A percentile compares a stretch with the other conserved stretches of the same genome.
These are phyloP conservation scores for Oncorhynchus kisutch DNA, from an alignment of 2,113 vertebrate genomes.

Conservation along the genomic window DNA sequence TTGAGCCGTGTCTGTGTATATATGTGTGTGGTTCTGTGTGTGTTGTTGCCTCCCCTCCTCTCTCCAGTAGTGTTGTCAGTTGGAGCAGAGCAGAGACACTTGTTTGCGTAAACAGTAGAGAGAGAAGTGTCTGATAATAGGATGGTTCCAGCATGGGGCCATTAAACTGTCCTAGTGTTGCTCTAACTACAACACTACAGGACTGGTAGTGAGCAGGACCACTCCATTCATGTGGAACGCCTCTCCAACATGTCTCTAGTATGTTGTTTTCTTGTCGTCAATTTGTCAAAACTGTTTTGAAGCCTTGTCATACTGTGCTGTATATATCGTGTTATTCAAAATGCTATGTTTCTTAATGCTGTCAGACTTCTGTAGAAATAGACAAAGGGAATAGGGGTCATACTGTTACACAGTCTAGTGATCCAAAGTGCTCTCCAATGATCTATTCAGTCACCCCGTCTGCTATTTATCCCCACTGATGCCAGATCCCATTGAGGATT, in stretches of 20 bases:
- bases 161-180: slow-evolving; percentile 37
- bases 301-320: neutral
- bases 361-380: slow-evolving; percentile 34
- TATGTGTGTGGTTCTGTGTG: neutral
- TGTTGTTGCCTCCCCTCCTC: neutral
- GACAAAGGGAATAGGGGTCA: slow-evolving; percentile 37
- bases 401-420: slow-evolving; percentile 52
- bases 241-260: slow-evolving; percentile 19
- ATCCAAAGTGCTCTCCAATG: slow-evolving; percentile 63
- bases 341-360: slow-evolving; percentile 9
- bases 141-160: slow-evolving; percentile 29
- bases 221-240: slow-evolving; percentile 4
- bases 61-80: slow-evolving; percentile 39
- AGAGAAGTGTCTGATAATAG: slow-evolving; percentile 36
- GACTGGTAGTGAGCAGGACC: slow-evolving; percentile 23
- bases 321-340: neutral
- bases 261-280: slow-evolving; percentile 14
- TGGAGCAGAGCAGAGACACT: slow-evolving; percentile 3
- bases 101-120: slow-evolving; percentile 43
- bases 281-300: slow-evolving; percentile 14
- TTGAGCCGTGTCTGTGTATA: slow-evolving; percentile 8
- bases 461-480: slow-evolving; percentile 60
- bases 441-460: slow-evolving; percentile 59
- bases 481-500: slow-evolving; percentile 59
- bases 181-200: slow-evolving; percentile 40